A percentile compares a stretch with the other conserved stretches of the same genome.
Evolutionary conservation across 2,113 vertebrate species (phyloP).

Genomic region (Desmodus rotundus): DNA sequence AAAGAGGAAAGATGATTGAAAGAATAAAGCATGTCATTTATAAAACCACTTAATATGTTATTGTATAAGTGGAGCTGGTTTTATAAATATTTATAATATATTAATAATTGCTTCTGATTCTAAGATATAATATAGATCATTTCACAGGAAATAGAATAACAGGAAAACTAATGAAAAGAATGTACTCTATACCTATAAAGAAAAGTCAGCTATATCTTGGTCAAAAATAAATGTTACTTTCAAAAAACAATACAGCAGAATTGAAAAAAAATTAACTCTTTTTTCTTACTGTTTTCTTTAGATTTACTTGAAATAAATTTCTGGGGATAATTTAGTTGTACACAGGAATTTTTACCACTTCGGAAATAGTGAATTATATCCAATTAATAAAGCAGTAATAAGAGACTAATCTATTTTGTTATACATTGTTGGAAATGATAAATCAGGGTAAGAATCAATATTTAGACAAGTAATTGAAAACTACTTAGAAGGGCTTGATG

Average conservation of each 20-base stretch:
- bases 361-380: not conserved
- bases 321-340: not conserved
- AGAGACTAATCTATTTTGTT: not conserved
- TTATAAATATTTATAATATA: not conserved
- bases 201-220: not conserved
- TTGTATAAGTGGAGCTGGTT: not conserved
- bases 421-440: not conserved
- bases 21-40: conserved; percentile 4
- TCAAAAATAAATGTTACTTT: conserved; percentile 23
- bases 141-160: not conserved
- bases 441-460: not conserved
- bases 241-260: not conserved
- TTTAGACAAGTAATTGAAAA: conserved; percentile 21
- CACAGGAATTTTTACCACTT: not conserved
- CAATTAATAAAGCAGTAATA: not conserved
- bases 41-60: not conserved
- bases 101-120: not conserved
- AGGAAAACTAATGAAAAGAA: not conserved
- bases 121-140: not conserved
- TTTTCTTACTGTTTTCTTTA: not conserved
- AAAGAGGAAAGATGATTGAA: not conserved
- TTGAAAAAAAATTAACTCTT: not conserved
- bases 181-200: not conserved
- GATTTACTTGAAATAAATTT: conserved; percentile 30
- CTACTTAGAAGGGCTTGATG: not conserved